Evolutionary conservation across 1,140 invertebrate species (phyloP).

Genomic region (Odontomachus brunneus): DNA sequence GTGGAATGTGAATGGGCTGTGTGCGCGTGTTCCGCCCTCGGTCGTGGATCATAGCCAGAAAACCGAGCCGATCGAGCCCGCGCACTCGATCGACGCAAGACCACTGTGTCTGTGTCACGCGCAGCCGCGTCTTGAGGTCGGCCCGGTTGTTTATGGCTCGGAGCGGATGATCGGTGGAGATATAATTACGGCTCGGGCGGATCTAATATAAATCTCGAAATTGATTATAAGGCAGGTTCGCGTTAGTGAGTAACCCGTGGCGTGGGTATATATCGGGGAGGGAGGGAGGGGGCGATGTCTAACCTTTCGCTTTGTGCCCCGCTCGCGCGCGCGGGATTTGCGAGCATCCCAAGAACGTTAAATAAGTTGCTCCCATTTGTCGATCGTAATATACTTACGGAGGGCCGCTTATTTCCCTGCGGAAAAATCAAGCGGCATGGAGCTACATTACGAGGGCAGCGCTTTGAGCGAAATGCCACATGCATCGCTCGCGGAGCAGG

Average conservation of each 20-base stretch:
- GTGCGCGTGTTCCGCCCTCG: background rate
- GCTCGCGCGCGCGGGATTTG: slow-evolving; percentile 36
- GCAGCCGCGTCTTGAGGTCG: slow-evolving; percentile 19
- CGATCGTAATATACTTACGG: slow-evolving; percentile 60
- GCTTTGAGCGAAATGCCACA: slow-evolving; percentile 59
- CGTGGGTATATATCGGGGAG: slow-evolving; percentile 29
- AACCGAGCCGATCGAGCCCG: slow-evolving; percentile 67
- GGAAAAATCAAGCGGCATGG: slow-evolving; percentile 53
- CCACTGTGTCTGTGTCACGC: slow-evolving; percentile 4
- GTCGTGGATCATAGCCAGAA: slow-evolving; percentile 62
- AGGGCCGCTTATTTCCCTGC: slow-evolving; percentile 51
- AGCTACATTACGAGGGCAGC: slow-evolving; percentile 58
- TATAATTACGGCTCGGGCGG: slow-evolving; percentile 49
- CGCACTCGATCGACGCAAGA: slow-evolving; percentile 29
- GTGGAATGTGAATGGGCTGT: slow-evolving; percentile 76
- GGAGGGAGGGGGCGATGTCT: no score
- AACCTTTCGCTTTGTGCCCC: slow-evolving; percentile 31
- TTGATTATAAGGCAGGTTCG: slow-evolving; percentile 60
- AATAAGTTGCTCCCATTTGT: slow-evolving; percentile 61
- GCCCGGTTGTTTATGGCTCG: slow-evolving; percentile 33
- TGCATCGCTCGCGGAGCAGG: slow-evolving; percentile 33
- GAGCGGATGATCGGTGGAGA: slow-evolving; percentile 38
- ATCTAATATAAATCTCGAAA: slow-evolving; percentile 62
- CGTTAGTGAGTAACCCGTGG: slow-evolving; percentile 48
- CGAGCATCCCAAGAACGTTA: slow-evolving; percentile 59